phyloP scores from a whole-genome alignment of 2,797 vertebrate genomes.

The Pogoniulus pusillus region DNA sequence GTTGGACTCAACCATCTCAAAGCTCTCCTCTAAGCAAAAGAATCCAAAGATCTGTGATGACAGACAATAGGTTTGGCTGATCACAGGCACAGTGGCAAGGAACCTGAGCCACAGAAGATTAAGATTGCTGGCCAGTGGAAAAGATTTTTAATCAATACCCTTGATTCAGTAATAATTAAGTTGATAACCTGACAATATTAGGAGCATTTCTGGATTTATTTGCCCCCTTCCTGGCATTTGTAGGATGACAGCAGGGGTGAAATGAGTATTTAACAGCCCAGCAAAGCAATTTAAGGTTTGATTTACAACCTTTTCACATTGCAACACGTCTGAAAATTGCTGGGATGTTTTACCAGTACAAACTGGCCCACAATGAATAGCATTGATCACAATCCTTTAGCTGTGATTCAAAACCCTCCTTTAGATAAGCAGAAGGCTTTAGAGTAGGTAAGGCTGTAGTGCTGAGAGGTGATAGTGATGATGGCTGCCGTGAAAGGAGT shows the following conservation, averaged over 20 bases:
- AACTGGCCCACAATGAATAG: not conserved
- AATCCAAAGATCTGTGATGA: no score
- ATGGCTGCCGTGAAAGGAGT: not conserved
- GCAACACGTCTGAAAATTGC: not conserved
- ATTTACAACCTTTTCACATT: not conserved
- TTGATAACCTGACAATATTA: not conserved
- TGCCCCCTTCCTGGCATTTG: not conserved
- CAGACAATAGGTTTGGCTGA: not conserved
- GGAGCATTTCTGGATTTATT: not conserved
- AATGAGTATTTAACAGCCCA: not conserved
- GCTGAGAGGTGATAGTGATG: not conserved
- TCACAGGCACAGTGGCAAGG: not conserved
- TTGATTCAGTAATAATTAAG: not conserved
- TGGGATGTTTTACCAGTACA: not conserved
- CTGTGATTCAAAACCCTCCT: not conserved
- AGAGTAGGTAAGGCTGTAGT: not conserved
- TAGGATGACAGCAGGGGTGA: rapidly evolving
- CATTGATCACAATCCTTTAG: not conserved
- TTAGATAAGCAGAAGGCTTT: not conserved
- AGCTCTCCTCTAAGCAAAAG: no score
- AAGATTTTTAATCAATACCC: not conserved
- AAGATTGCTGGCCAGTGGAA: not conserved
- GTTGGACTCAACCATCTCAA: no score
- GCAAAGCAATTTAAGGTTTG: not conserved
- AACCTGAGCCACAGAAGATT: not conserved